Conservation (phyloP, 2,888 invertebrate species). For the Pandemis cinnamomeana region DNA sequence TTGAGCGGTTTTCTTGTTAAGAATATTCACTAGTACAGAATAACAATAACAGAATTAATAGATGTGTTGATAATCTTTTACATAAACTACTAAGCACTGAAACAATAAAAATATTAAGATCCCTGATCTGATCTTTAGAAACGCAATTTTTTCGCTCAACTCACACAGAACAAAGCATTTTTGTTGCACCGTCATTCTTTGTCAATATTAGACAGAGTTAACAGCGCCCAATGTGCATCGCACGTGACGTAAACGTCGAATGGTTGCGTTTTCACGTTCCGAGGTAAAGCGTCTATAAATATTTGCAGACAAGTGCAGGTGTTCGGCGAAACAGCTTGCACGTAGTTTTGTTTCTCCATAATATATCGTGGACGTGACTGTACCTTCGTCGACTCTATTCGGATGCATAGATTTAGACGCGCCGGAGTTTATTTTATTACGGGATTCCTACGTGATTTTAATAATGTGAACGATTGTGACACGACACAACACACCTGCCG, state of each 20-base stretch:
- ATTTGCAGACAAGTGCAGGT: slow-evolving; percentile 41
- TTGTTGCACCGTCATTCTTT: neutral
- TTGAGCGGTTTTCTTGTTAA: neutral
- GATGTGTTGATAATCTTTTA: neutral
- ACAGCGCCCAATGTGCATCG: slow-evolving; percentile 29
- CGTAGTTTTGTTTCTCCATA: slow-evolving; percentile 27
- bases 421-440: neutral
- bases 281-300: slow-evolving; percentile 39
- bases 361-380: slow-evolving; percentile 29
- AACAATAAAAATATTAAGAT: too few relatives aligned
- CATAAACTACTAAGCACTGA: too few relatives aligned
- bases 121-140: too few relatives aligned
- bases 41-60: neutral
- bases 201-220: neutral
- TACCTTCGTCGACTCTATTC: slow-evolving; percentile 20
- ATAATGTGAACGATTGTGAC: too few relatives aligned
- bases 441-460: neutral
- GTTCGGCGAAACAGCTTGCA: slow-evolving; percentile 36
- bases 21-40: neutral
- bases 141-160: neutral
- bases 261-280: slow-evolving; percentile 10
- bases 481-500: too few relatives aligned
- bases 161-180: neutral
- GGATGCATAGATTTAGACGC: slow-evolving; percentile 16
- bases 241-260: slow-evolving; percentile 40